Conservation (phyloP, 2,113 vertebrate species). For the Plectropomus leopardus region DNA sequence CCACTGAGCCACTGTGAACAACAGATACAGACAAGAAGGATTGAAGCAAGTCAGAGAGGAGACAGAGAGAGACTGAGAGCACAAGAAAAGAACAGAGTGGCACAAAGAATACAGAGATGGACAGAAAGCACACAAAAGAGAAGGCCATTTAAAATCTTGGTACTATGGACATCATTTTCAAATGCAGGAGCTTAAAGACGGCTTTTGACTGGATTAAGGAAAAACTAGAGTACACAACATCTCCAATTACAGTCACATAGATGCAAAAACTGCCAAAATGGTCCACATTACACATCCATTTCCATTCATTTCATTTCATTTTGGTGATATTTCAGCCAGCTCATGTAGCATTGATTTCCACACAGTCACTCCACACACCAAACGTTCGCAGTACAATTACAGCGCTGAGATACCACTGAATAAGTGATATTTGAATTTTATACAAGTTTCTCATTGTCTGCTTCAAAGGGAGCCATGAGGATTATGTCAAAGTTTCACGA, state of each 20-base stretch:
- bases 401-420: slow-evolving; percentile 21
- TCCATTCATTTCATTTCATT: slow-evolving; percentile 27
- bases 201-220: not conserved
- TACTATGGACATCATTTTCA: slow-evolving; percentile 1
- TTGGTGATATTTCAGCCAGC: slow-evolving; percentile 43
- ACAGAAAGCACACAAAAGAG: not conserved
- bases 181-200: not conserved
- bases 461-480: slow-evolving; percentile 25
- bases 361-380: slow-evolving; percentile 6
- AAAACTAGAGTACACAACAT: slow-evolving; percentile 1
- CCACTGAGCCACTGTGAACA: not conserved
- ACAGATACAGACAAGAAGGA: not conserved
- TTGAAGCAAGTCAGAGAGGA: not conserved
- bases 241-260: slow-evolving; percentile 10
- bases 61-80: not conserved
- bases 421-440: slow-evolving; percentile 21
- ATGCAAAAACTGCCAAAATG: not conserved
- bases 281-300: slow-evolving; percentile 18
- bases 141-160: not conserved
- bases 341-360: slow-evolving; percentile 27
- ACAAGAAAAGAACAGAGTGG: not conserved
- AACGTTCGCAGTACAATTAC: slow-evolving; percentile 28
- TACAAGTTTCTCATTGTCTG: slow-evolving; percentile 35
- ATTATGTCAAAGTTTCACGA: slow-evolving; percentile 50
- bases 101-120: not conserved